phyloP scores from a whole-genome alignment of 2,113 vertebrate species.

The Limnothrissa miodon region DNA sequence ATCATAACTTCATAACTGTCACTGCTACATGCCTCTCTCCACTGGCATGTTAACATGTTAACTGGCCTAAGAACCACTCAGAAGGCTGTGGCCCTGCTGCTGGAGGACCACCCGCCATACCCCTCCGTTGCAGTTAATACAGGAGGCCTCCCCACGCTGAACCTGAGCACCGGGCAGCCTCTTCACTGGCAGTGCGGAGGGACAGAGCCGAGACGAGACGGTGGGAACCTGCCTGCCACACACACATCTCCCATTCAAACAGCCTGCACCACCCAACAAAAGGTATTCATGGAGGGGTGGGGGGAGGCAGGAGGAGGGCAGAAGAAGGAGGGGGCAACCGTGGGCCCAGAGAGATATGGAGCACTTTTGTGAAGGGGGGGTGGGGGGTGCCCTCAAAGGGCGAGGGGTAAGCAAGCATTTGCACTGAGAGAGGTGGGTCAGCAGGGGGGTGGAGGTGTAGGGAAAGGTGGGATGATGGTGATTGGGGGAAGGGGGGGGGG shows the following conservation, averaged over 20 bases:
- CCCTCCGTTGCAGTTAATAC: background rate
- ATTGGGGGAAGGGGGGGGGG: constrained; percentile 32
- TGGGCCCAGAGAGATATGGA: constrained; percentile 35
- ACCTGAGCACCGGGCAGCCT: constrained; percentile 58
- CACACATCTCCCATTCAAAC: constrained; percentile 70
- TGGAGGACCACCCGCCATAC: too few relatives aligned
- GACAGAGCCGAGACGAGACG: constrained; percentile 59
- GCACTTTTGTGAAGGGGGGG: constrained; percentile 56
- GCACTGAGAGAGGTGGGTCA: background rate
- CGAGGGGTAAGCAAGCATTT: background rate
- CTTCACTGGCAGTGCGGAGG: constrained; percentile 59
- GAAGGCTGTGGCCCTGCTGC: too few relatives aligned
- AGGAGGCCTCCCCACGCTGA: constrained; percentile 36
- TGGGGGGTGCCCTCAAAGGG: constrained; percentile 15
- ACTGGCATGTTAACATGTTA: background rate
- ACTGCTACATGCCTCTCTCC: background rate
- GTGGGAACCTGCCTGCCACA: constrained; percentile 69
- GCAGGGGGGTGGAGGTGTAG: background rate
- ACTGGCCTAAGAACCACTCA: too few relatives aligned
- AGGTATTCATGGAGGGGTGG: constrained; percentile 60
- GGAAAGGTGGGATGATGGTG: background rate
- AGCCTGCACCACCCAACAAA: constrained; percentile 44
- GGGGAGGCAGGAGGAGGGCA: constrained; percentile 32
- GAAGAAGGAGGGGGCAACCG: background rate
- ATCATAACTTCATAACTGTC: too few relatives aligned